Base-by-base conservation (phyloP, 2,888 invertebrate genomes). In the Cinara cedri region DNA sequence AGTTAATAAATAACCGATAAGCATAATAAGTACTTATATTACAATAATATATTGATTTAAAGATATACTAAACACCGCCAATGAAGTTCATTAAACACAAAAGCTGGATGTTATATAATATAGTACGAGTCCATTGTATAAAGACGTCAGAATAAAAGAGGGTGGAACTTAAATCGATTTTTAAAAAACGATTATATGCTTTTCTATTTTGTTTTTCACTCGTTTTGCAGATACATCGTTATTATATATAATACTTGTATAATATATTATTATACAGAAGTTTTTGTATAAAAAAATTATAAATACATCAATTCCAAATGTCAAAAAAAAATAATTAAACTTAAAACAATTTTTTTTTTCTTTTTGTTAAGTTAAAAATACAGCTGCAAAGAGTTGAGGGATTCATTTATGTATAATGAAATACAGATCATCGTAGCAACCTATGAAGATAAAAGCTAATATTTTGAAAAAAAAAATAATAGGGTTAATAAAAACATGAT, bases 221-320 rank as follows among this genome's bases (percentile, higher is more conserved):
- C 63, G 34, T 74, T 63, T 14, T 34, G 42, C 34, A 34, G 34
- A 34, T 34, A 34, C 6, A 34, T 34, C 3, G 34, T n/a, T n/a
- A n/a, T n/a, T n/a, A n/a, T n/a, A n/a, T n/a, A 34, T 34, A 34
- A 4, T 34, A 34, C 34, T 34, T 34, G 3, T 34, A 34, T 34
- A 34, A 34, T n/a, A n/a, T n/a, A n/a, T n/a, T n/a, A 72, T 34
- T 19, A 13, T 16, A 51, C 19, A 6, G 10, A 11, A 63, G 34
- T 63, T 74, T 74, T 51, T 16, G 21, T 74, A 34, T n/a, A n/a
- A n/a, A 51, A 63, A 19, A 51, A 74, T 74, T 51, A 54, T 51
- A 21, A 51, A 63, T 51, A 63, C 63, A 62, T 74, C 16, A 16
- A 74, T 72, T 72, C 46, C 0, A 51, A 21, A 49, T 51, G 21